Conservation (phyloP, 2,888 invertebrate genomes). For the Eledone cirrhosa region DNA sequence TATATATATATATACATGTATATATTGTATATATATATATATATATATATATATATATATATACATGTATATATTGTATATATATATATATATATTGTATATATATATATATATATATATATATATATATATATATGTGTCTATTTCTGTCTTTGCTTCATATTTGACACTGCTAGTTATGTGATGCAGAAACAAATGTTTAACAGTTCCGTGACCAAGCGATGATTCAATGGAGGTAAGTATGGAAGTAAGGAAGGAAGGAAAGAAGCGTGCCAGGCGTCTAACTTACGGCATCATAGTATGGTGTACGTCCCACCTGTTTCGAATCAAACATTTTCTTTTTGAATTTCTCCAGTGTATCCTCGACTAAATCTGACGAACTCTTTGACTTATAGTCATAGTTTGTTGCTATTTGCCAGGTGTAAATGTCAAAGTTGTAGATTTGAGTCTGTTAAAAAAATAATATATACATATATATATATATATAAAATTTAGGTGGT, state of each 20-base stretch:
- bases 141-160: too few relatives aligned
- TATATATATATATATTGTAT: background rate
- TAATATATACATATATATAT: too few relatives aligned
- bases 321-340: slow-evolving; percentile 14
- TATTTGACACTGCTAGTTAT: too few relatives aligned
- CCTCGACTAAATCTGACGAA: background rate
- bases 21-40: too few relatives aligned
- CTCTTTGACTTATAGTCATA: background rate
- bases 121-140: background rate
- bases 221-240: too few relatives aligned
- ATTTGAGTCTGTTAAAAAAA: slow-evolving; percentile 9
- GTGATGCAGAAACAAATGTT: too few relatives aligned
- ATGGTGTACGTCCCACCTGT: slow-evolving; percentile 20
- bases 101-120: background rate
- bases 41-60: too few relatives aligned
- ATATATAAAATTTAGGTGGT: too few relatives aligned
- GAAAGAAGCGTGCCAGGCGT: slow-evolving; percentile 8
- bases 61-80: too few relatives aligned
- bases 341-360: slow-evolving; percentile 1
- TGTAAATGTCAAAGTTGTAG: slow-evolving; percentile 17
- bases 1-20: too few relatives aligned
- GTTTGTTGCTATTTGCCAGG: slow-evolving; percentile 21
- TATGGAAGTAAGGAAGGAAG: background rate
- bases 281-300: slow-evolving; percentile 22
- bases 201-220: too few relatives aligned